Base-by-base conservation (phyloP, 2,113 vertebrate species). In the Tupaia chinensis region DNA sequence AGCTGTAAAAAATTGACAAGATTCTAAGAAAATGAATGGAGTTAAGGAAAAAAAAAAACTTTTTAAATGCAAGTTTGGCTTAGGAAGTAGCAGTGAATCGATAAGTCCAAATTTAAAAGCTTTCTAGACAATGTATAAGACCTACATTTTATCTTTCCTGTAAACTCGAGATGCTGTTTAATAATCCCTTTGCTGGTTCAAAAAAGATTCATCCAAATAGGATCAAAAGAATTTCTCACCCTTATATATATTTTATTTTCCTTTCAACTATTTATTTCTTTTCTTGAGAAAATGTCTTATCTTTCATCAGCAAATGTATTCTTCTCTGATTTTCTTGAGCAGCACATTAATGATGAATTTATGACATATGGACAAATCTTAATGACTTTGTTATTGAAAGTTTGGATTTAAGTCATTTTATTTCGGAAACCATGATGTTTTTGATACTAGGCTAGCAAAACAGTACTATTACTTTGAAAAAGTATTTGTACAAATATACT, bases 31-130 rank as follows among this genome's bases (percentile, higher is more conserved):
- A 70, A 32, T 60, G 22, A 87, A 93, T 53, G n/a, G 54, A 78
- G 16, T 22, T 60, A 44, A 5, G 63, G 23, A 82, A 85, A 16
- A 65, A 95, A 95, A 95, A 78, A 44, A 85, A 65, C 27, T 82
- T 53, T 93, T 27, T 95, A 84, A 97, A 93, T 92, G 87, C 53
- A 96, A 3, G 16, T 12, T 92, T 93, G 63, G 44, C 5, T 69
- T 22, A 87, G 11, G 58, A 13, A 68, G 54, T 23, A 87, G 61
- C 66, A 74, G 89, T 89, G 53, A 96, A 92, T 97, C 70, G 2
- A 89, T 96, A 97, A 90, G 65, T 5, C 58, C 27, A 83, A 77
- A 95, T 93, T 89, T 97, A 96, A 97, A 97, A 96, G 94, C 94
- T 87, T 98, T 91, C 87, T 78, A 53, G 65, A 95, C 63, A 95